phyloP scores from a whole-genome alignment of 2,797 vertebrate species.

The Sylvilagus floridanus region DNA sequence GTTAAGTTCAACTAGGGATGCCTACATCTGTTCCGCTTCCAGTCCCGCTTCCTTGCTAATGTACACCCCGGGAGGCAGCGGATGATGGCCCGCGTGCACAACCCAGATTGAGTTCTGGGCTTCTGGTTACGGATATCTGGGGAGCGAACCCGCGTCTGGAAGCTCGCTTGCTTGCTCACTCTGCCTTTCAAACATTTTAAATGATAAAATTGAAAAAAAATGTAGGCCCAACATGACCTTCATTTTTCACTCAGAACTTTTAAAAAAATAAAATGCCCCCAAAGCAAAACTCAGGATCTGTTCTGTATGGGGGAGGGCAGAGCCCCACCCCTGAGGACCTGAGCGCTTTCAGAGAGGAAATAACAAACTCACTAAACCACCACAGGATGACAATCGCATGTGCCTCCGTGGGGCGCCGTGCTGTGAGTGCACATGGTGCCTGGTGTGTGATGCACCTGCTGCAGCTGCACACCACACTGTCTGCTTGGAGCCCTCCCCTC shows the following conservation, averaged over 20 bases:
- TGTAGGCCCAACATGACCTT: constrained; percentile 42
- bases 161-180: neutral
- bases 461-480: neutral
- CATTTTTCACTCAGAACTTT: constrained; percentile 7
- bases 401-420: neutral
- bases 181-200: no score
- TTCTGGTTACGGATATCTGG: no score
- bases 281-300: neutral
- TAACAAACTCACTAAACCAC: neutral
- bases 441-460: neutral
- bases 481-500: neutral
- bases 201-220: no score
- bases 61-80: no score
- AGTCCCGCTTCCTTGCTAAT: no score
- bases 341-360: neutral
- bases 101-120: no score
- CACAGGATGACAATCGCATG: neutral
- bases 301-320: neutral
- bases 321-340: neutral
- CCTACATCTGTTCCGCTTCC: no score
- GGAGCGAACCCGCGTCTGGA: no score
- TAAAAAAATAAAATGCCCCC: neutral
- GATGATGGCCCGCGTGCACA: no score
- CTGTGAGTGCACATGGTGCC: neutral
- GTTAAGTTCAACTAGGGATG: no score